A percentile compares a stretch with the other conserved stretches of the same genome.
Conservation (phyloP, 2,888 invertebrate genomes). For the Lochmaea capreae region DNA sequence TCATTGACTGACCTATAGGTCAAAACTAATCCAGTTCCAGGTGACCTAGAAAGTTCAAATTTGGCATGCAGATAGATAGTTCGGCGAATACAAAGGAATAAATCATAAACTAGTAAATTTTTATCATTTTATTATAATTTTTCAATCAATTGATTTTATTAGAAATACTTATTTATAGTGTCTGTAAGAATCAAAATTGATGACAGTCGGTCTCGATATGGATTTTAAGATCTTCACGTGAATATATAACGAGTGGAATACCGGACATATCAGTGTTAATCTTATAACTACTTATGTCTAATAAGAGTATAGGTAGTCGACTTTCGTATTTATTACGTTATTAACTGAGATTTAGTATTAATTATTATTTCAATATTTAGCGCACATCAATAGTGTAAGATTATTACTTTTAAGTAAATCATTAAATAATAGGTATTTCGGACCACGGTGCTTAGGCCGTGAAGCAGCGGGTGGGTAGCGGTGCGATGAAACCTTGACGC, state of each 20-base stretch:
- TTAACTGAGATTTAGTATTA: too few species aligned
- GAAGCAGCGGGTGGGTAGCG: background rate
- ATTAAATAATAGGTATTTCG: background rate
- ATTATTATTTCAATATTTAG: too few species aligned
- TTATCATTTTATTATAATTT: too few species aligned
- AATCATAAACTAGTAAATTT: too few species aligned
- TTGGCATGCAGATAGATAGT: too few species aligned
- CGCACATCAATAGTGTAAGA: background rate
- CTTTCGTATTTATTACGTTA: too few species aligned
- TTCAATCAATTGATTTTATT: background rate
- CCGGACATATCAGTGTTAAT: background rate
- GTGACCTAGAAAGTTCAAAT: too few species aligned
- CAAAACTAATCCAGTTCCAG: background rate
- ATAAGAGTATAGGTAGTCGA: too few species aligned
- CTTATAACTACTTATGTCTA: too few species aligned
- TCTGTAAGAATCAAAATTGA: background rate
- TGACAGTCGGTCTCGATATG: too few species aligned
- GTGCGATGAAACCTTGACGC: background rate
- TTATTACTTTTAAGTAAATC: background rate
- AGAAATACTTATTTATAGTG: background rate
- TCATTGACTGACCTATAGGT: background rate
- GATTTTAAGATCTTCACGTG: too few species aligned
- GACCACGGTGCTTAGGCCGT: background rate
- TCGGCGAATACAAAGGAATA: background rate
- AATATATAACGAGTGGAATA: too few species aligned